Conservation (phyloP, 2,797 vertebrate species). For the Sebastes baramenuke region DNA sequence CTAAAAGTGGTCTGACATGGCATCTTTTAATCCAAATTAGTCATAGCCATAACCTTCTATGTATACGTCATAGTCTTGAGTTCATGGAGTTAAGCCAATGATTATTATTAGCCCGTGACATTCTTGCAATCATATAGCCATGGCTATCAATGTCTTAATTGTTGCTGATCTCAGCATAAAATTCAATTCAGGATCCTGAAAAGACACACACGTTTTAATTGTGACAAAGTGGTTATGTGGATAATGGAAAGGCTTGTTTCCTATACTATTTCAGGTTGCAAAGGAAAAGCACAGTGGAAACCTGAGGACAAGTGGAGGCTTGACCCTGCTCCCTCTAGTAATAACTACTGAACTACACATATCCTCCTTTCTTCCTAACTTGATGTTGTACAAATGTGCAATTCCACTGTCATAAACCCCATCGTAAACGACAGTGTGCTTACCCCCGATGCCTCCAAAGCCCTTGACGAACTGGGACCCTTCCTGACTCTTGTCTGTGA, state of each 20-base stretch:
- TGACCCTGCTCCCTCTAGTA: not conserved
- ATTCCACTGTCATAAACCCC: not conserved
- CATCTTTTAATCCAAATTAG: not conserved
- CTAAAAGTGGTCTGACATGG: not conserved
- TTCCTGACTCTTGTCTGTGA: slow-evolving; percentile 99
- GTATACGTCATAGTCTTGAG: not conserved
- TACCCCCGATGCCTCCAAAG: slow-evolving; percentile 99
- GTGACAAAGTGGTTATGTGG: not conserved
- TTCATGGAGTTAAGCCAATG: not conserved
- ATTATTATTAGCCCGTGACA: slow-evolving; percentile 17
- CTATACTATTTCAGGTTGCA: not conserved
- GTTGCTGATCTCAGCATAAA: not conserved
- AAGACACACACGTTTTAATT: not conserved
- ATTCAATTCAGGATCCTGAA: not conserved
- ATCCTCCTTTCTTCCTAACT: too few relatives aligned
- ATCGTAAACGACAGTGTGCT: slow-evolving; percentile 42
- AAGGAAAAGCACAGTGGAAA: not conserved
- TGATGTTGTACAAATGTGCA: not conserved
- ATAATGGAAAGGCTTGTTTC: not conserved
- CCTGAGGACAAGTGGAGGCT: not conserved
- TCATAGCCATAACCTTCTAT: not conserved
- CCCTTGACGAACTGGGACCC: slow-evolving; percentile 99
- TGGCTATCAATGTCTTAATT: slow-evolving; percentile 10
- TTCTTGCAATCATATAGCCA: not conserved
- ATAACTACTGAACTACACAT: not conserved